These are phyloP conservation scores for Halictus rubicundus DNA, from an alignment of 1,140 invertebrate species.

Conservation along the genomic window DNA sequence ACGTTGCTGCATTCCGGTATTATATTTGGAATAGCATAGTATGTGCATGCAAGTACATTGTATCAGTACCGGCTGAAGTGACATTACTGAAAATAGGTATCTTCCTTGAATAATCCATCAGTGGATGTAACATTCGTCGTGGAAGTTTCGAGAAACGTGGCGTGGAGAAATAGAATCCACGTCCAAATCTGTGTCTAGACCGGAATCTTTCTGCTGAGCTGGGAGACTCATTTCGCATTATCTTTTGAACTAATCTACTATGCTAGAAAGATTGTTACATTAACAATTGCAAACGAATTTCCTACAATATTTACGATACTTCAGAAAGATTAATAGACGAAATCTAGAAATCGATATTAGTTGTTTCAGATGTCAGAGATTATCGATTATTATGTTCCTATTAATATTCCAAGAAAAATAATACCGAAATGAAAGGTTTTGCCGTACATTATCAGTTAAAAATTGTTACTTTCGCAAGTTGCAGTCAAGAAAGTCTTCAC, in stretches of 20 bases:
- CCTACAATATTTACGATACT: neutral
- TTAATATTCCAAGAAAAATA: neutral
- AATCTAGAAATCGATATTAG: neutral
- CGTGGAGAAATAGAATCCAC: neutral
- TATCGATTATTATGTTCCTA: neutral
- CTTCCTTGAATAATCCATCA: neutral
- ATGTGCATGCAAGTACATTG: neutral
- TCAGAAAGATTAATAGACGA: neutral
- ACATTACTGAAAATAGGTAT: slow-evolving; percentile 17
- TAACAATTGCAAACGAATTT: neutral
- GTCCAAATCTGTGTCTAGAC: neutral
- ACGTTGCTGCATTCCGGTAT: neutral
- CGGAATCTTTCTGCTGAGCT: neutral
- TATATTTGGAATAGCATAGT: neutral
- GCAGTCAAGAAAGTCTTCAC: neutral
- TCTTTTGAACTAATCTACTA: neutral
- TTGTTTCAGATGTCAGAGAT: neutral
- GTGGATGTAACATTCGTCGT: neutral
- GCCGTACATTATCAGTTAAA: neutral
- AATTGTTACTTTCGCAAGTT: neutral
- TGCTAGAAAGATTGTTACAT: neutral
- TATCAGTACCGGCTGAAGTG: slow-evolving; percentile 28
- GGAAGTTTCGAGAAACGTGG: neutral
- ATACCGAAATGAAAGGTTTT: neutral
- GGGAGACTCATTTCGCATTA: neutral